Base-by-base conservation (phyloP, 2,113 vertebrate genomes). In the Corythornis vintsioides region DNA sequence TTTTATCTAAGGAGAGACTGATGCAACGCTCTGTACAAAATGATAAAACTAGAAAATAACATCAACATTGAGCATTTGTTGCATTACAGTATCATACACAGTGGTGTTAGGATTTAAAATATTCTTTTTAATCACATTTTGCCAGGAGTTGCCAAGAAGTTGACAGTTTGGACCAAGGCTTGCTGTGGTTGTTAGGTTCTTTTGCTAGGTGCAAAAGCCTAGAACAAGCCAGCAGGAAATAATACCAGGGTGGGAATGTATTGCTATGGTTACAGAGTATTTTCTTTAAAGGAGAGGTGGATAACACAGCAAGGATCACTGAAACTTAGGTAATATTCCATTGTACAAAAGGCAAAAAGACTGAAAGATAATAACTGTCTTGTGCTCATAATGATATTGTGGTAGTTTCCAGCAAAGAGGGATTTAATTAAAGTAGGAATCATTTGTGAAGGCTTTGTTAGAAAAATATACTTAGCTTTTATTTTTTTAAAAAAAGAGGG, bases 241-340 rank as follows among this genome's bases (percentile, higher is more conserved):
- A 95, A 97, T 96, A 92, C 86, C 84, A 94, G 91, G 79, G 86
- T 97, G 94, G 93, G 88, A 96, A 97, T 94, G 83, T 92, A 96
- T 96, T 97, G 88, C 93, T 95, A 96, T 96, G 96, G 95, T 97
- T 96, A 97, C 93, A 63, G 89, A 87, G 91, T 95, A 91, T 90
- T 96, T 97, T 97, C 92, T 96, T 94, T 95, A 95, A 95, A 94
- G 91, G 77, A 95, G 94, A 92, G 63, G 89, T 91, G 86, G 91
- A 87, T 95, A 97, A 86, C 86, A 5, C 95, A 97, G 67, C 78
- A 89, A 94, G 79, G 83, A 92, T 84, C 15, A 5, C 53, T 95
- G 82, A 91, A 95, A 96, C 78, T 94, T 95, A 52, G 61, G 73
- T 96, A 90, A 90, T 93, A 88, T 64, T 93, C 40, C 25, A 45